Percentiles rank a stretch among this genome's conserved stretches.
Evolutionary conservation across 2,888 invertebrate species (phyloP).

Genomic region (Mycogona germanica): DNA sequence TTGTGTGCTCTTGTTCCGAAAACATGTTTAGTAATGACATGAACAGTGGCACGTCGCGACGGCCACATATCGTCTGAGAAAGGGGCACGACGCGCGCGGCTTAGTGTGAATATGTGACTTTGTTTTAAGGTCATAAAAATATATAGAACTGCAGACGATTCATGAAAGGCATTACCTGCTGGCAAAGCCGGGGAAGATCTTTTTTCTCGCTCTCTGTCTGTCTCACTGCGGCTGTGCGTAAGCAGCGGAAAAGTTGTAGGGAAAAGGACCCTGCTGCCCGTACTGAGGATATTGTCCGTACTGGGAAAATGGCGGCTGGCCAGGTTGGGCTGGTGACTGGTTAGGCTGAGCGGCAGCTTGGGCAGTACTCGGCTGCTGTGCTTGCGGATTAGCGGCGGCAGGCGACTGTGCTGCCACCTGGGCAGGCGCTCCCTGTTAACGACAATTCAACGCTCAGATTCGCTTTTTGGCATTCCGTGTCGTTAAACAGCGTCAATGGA

Average conservation of each 20-base stretch:
- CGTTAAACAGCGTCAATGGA: too few species aligned
- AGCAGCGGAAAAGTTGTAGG: conserved; percentile 12
- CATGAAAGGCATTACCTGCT: conserved; percentile 5
- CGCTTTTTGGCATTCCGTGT: too few species aligned
- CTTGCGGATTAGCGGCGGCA: conserved; percentile 11
- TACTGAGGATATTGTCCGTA: conserved; percentile 20
- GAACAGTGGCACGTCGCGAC: too few species aligned
- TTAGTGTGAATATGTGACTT: too few species aligned
- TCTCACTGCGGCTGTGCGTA: conserved; percentile 16
- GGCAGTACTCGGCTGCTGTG: conserved; percentile 21
- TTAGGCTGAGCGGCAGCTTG: conserved; percentile 23
- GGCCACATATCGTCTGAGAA: too few species aligned
- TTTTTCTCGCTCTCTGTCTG: background rate
- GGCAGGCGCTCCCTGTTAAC: conserved; percentile 19
- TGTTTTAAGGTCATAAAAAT: too few species aligned
- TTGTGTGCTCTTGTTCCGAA: too few species aligned
- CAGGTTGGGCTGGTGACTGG: conserved; percentile 15
- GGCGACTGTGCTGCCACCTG: background rate
- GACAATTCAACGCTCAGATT: too few species aligned
- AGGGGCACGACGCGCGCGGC: too few species aligned
- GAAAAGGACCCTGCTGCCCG: conserved; percentile 4
- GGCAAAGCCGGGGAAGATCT: too few species aligned
- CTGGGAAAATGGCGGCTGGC: conserved; percentile 19
- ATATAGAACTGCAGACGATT: too few species aligned
- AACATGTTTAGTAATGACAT: too few species aligned